These are phyloP conservation scores for Argopecten irradians DNA, from an alignment of 1,140 invertebrate genomes.

Conservation along the genomic window DNA sequence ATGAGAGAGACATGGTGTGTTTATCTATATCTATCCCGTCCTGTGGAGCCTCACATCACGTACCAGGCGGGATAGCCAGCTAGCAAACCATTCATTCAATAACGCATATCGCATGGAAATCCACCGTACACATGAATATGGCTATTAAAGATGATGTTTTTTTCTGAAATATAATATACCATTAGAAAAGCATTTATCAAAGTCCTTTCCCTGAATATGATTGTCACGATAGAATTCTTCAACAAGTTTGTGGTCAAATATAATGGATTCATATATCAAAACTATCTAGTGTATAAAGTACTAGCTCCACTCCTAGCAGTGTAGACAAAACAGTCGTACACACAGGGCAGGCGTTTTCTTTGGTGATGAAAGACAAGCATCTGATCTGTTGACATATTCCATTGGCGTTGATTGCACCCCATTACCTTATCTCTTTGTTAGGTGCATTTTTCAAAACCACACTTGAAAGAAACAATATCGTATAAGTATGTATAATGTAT, in stretches of 20 bases:
- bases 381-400: neutral
- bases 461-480: neutral
- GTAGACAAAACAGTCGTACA: neutral
- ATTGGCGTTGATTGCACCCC: neutral
- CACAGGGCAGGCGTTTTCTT: neutral
- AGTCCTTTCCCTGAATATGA: neutral
- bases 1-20: neutral
- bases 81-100: neutral
- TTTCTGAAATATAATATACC: conserved; percentile 21
- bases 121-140: neutral
- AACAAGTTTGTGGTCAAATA: neutral
- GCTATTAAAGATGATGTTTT: neutral
- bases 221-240: neutral
- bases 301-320: neutral
- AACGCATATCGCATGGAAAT: neutral
- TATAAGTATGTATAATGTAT: no score
- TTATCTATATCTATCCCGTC: neutral
- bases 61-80: neutral
- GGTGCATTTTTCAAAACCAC: neutral
- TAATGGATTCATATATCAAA: conserved; percentile 18
- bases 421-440: neutral
- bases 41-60: neutral
- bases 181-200: conserved; percentile 16
- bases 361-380: neutral
- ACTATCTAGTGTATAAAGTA: conserved; percentile 16